These are phyloP conservation scores for Cryptoblepharus egeriae DNA, from an alignment of 2,797 vertebrate species.

Conservation along the genomic window DNA sequence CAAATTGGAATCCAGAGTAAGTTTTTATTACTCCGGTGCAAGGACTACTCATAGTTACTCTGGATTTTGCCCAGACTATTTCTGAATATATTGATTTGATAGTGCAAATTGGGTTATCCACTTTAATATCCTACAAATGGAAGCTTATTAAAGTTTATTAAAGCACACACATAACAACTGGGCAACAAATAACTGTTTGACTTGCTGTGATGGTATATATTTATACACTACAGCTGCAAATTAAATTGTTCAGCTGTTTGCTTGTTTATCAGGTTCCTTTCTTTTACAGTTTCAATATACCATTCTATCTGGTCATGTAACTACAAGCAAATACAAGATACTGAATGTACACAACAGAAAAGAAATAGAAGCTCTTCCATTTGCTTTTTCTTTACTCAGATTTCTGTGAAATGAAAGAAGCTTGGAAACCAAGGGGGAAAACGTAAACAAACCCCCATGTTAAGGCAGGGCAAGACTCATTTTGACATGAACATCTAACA, in stretches of 20 bases:
- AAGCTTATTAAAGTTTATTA: neutral
- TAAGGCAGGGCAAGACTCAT: neutral
- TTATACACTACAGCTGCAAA: neutral
- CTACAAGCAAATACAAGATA: conserved; percentile 1
- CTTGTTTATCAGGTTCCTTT: neutral
- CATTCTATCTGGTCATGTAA: neutral
- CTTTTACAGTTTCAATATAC: neutral
- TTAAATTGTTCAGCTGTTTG: neutral
- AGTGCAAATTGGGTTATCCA: neutral
- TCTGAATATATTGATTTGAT: neutral
- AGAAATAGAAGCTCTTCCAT: neutral
- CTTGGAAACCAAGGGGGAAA: neutral
- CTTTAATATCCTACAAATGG: neutral
- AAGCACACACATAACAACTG: neutral
- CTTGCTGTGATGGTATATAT: neutral
- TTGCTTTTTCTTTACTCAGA: neutral
- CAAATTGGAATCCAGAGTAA: no score
- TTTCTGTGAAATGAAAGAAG: neutral
- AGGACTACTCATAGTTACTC: no score
- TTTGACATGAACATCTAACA: neutral
- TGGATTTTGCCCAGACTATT: no score
- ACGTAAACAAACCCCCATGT: neutral
- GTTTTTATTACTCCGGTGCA: no score
- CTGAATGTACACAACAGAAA: neutral
- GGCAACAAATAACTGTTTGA: neutral